Base-by-base conservation (phyloP, 2,888 invertebrate genomes). In the Lithophane semibrunnea region DNA sequence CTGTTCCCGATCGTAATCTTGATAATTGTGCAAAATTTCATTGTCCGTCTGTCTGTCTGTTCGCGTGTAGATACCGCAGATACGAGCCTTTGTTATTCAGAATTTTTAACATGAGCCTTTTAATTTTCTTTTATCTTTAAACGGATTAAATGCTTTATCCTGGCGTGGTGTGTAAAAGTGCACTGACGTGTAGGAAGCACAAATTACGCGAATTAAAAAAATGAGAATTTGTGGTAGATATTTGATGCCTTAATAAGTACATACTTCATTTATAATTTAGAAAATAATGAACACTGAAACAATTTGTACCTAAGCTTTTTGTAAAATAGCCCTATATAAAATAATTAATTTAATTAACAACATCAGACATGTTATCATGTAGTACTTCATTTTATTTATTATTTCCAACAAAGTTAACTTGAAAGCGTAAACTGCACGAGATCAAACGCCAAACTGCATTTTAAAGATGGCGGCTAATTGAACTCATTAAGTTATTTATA, bases 21-120 rank as follows among this genome's bases (percentile, higher is more conserved):
- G 89, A 91, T 95, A 95, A 95, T 95, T 96, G 94, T 94, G 92
- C 92, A 94, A 95, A 95, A 94, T 94, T 94, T 93, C 91, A 92
- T 92, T 92, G 91, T 94, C 91, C 91, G 92, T 92, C 90, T 90
- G 93, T 94, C 91, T 93, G 92, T 92, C 90, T 89, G 90, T 87
- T 91, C 80, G 88, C 79, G 88, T 87, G 83, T 85, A 88, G 88
- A 90, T 89, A 79, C 70, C 74, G 75, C 80, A 70, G 82, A 86
- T 89, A 89, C 84, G 83, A 83, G 74, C 86, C 87, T 88, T 85
- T 90, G 82, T 86, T 81, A 81, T 78, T 73, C 65, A 65, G 66
- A 71, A 56, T 72, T 80, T 85, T 83, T 86, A 85, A 79, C 64
- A 73, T 75, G 47, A 80, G 80, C 77, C 75, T 83, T 85, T 87